phyloP scores from a whole-genome alignment of 1,140 invertebrate genomes.

The Drosophila rhopaloa region DNA sequence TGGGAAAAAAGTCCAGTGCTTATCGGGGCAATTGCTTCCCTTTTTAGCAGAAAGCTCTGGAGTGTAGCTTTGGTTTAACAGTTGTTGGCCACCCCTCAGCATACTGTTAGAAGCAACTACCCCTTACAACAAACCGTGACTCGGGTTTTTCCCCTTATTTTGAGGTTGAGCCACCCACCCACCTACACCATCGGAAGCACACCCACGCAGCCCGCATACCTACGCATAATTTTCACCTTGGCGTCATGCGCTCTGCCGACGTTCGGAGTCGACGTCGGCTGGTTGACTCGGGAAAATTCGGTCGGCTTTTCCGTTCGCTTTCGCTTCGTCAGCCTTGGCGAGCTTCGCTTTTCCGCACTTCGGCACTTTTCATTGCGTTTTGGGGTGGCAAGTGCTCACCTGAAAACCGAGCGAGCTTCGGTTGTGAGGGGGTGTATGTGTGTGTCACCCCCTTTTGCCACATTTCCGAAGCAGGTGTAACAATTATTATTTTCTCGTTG shows the following conservation, averaged over 20 bases:
- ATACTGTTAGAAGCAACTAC: conserved; percentile 7
- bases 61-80: conserved; percentile 34
- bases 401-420: conserved; percentile 56
- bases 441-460: conserved; percentile 49
- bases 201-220: conserved; percentile 38
- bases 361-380: conserved; percentile 50
- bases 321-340: conserved; percentile 32
- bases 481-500: conserved; percentile 83
- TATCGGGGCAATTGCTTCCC: neutral
- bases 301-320: conserved; percentile 25
- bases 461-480: conserved; percentile 82
- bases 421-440: conserved; percentile 27
- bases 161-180: conserved; percentile 14
- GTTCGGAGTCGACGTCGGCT: conserved; percentile 61
- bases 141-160: conserved; percentile 33
- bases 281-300: conserved; percentile 23
- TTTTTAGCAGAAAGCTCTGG: conserved; percentile 36
- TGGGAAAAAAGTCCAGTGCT: neutral
- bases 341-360: conserved; percentile 57
- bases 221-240: conserved; percentile 70
- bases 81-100: conserved; percentile 15
- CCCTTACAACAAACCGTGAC: conserved; percentile 60
- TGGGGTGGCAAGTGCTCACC: conserved; percentile 57
- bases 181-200: conserved; percentile 8
- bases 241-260: conserved; percentile 70